Evolutionary conservation across 2,113 vertebrate species (phyloP).

Genomic region (Phainopepla nitens): DNA sequence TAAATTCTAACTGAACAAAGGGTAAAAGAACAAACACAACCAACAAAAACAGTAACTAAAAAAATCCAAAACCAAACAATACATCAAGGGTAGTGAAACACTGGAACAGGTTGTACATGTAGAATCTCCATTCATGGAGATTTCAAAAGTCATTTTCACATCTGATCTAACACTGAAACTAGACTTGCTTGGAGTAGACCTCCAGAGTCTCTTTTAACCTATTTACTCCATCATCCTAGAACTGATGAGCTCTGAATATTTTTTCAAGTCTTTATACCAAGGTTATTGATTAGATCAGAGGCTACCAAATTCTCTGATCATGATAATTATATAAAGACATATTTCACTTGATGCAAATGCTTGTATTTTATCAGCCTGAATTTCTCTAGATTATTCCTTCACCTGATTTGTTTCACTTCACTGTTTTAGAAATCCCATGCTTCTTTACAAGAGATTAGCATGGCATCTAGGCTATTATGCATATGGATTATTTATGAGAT

Average conservation of each 20-base stretch:
- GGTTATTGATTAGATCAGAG: neutral
- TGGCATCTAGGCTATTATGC: neutral
- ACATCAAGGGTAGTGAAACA: neutral
- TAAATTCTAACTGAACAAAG: neutral
- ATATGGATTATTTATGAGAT: neutral
- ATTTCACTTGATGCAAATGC: neutral
- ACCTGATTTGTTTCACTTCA: neutral
- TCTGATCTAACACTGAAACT: neutral
- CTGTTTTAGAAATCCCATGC: neutral
- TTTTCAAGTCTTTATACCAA: neutral
- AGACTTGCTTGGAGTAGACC: neutral
- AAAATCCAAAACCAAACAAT: neutral
- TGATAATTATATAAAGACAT: neutral
- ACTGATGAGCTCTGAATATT: neutral
- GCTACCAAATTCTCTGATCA: neutral
- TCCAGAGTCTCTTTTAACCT: neutral
- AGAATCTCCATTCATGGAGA: neutral
- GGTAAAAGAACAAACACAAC: neutral
- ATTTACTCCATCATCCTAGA: neutral
- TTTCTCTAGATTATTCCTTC: neutral
- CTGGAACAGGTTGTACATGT: rapidly evolving
- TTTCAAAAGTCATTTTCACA: neutral
- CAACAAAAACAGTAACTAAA: neutral
- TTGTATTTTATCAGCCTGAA: neutral
- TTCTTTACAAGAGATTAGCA: neutral